Evolutionary conservation across 92 coral and sea anemone species (phyloP), one percentile per base, ranked within the genome.

Genomic region (Phenganax marumi): DNA sequence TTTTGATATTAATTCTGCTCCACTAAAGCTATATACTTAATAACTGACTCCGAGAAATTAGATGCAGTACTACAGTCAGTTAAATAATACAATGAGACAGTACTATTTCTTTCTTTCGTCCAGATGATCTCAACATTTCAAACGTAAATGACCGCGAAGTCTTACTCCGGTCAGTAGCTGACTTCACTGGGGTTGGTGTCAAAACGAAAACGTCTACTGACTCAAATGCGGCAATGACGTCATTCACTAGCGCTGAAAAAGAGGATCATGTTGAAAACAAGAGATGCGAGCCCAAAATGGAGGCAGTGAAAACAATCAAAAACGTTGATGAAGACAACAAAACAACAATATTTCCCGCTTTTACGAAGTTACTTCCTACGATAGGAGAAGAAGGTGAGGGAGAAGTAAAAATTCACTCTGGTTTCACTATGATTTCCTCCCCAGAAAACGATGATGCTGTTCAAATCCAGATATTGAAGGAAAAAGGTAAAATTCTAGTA

Each of bases 61-160:
- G 19, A 50, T 60, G 53, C 51, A 52, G 77, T 63, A 56, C 63
- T 77, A 79, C 54, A 50, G 16, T 4, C 76, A 84, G 50, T 60
- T 57, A 18, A 51, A 53, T 13, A 12, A 12, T 7, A 1, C 12
- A 26, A 52, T 23, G 86, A 69, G 63, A 79, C 80, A 77, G 80
- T 50, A 78, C 8, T 54, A 12, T 23, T 33, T 56, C 17, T 49
- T 56, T 11, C 3, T 53, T 13, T 75, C 11, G 17, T 39, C 6
- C 81, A 88, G 91, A 88, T 68, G 91, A 88, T 65, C 77, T 88
- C 24, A 66, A 88, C 22, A 83, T 88, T 26, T 54, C 88, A 12
- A 62, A 71, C 61, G 23, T 3, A 7, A 50, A 52, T 26, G 91
- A 88, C 56, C 64, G 91, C 68, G 43, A 51, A 19, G 21, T 80